Percentiles rank a stretch among this genome's conserved stretches.
Evolutionary conservation across 2,888 invertebrate species (phyloP).

Genomic region (Lypha dubia): DNA sequence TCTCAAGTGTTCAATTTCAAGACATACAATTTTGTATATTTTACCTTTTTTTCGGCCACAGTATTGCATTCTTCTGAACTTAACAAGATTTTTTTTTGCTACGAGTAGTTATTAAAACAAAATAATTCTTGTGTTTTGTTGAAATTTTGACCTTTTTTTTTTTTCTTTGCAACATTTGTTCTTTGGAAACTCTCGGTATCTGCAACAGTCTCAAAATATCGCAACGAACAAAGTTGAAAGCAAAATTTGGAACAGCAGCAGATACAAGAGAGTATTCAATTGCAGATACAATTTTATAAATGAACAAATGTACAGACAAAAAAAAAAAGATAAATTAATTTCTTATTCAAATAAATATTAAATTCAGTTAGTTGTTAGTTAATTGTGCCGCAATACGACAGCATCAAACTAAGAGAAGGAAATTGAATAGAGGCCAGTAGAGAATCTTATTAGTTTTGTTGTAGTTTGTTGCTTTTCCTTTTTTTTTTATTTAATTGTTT

Average conservation of each 20-base stretch:
- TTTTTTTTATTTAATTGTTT: slow-evolving; percentile 36
- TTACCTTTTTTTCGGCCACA: background rate
- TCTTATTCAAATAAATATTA: slow-evolving; percentile 38
- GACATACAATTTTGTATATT: background rate
- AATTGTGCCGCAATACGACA: slow-evolving; percentile 54
- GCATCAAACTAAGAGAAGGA: background rate
- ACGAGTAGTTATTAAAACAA: slow-evolving; percentile 10
- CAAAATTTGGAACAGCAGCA: background rate
- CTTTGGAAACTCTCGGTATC: background rate
- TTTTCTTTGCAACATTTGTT: slow-evolving; percentile 38
- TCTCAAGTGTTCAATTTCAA: slow-evolving; percentile 16
- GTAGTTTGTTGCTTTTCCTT: background rate
- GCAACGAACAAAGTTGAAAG: slow-evolving; percentile 29
- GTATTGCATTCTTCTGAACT: slow-evolving; percentile 15
- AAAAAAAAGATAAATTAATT: background rate
- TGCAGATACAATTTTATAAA: background rate
- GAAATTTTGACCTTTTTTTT: slow-evolving; percentile 22
- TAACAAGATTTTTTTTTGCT: background rate
- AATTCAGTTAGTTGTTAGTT: slow-evolving; percentile 41
- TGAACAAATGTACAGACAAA: background rate
- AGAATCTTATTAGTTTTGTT: background rate
- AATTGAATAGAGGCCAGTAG: background rate
- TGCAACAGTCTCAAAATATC: slow-evolving; percentile 8
- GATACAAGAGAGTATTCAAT: background rate
- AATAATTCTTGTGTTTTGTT: background rate